A percentile compares a stretch with the other conserved stretches of the same genome.
Conservation (phyloP, 2,888 invertebrate genomes). For the Artemia sinica region DNA sequence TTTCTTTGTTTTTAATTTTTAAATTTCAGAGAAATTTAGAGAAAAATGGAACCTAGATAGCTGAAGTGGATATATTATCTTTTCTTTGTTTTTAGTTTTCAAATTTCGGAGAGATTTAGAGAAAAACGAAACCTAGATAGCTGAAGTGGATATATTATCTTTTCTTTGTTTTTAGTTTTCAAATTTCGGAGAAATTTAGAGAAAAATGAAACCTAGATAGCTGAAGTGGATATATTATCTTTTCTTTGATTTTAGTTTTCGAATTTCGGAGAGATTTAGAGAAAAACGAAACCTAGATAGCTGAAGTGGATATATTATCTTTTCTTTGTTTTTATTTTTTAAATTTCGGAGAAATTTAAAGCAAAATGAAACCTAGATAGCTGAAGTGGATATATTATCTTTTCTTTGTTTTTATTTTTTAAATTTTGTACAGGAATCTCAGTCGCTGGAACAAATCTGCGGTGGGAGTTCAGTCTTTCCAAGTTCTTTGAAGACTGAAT, state of each 20-base stretch:
- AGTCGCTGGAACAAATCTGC: slow-evolving; percentile 82
- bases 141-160: neutral
- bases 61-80: neutral
- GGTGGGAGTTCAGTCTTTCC: slow-evolving; percentile 75
- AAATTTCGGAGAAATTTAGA: too few relatives aligned
- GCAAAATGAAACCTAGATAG: neutral
- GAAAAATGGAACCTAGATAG: neutral
- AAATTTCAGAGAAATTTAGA: too few relatives aligned
- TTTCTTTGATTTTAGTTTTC: neutral
- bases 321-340: neutral
- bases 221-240: neutral
- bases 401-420: neutral
- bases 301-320: neutral
- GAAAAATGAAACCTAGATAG: neutral
- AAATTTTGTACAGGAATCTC: slow-evolving; percentile 46
- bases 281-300: neutral
- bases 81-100: neutral
- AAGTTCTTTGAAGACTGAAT: slow-evolving; percentile 79
- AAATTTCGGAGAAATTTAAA: too few relatives aligned
- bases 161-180: neutral
- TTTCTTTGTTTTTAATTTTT: neutral
- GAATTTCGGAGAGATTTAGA: too few relatives aligned
- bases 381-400: neutral
- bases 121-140: neutral
- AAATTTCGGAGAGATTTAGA: too few relatives aligned